Conservation (phyloP, 2,888 invertebrate species). For the Meta bourneti region DNA sequence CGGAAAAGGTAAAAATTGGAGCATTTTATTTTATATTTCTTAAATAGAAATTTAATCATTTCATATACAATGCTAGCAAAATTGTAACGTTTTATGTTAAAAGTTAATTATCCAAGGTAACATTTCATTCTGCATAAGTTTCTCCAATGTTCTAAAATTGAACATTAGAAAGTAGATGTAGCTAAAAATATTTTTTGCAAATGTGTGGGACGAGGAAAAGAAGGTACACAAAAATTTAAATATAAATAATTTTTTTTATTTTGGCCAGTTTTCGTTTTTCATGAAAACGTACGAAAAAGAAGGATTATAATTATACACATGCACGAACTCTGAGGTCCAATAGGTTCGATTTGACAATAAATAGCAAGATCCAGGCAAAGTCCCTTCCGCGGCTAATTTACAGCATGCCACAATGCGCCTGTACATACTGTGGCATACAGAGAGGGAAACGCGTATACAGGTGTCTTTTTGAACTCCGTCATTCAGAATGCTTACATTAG, state of each 20-base stretch:
- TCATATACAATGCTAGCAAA: too few relatives aligned
- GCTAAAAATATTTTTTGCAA: too few relatives aligned
- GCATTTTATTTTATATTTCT: too few relatives aligned
- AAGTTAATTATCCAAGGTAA: too few relatives aligned
- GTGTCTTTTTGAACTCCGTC: neutral
- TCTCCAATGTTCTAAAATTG: too few relatives aligned
- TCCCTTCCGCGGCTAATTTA: neutral
- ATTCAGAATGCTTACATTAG: neutral
- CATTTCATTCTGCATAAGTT: too few relatives aligned
- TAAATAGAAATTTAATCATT: too few relatives aligned
- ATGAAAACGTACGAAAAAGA: slow-evolving; percentile 39
- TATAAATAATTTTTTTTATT: slow-evolving; percentile 72
- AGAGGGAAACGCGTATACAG: neutral
- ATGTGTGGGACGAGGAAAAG: too few relatives aligned
- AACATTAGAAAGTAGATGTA: too few relatives aligned
- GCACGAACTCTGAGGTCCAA: slow-evolving; percentile 37
- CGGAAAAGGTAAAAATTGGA: too few relatives aligned
- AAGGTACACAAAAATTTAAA: slow-evolving; percentile 30
- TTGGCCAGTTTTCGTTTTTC: slow-evolving; percentile 51
- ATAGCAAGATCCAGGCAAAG: slow-evolving; percentile 40
- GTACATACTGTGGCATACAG: slow-evolving; percentile 7
- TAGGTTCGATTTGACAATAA: slow-evolving; percentile 55
- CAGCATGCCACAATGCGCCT: slow-evolving; percentile 6
- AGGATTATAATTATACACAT: slow-evolving; percentile 16
- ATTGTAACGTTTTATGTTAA: too few relatives aligned